These are phyloP conservation scores for Venusia cambrica DNA, from an alignment of 2,888 invertebrate genomes.

Conservation along the genomic window DNA sequence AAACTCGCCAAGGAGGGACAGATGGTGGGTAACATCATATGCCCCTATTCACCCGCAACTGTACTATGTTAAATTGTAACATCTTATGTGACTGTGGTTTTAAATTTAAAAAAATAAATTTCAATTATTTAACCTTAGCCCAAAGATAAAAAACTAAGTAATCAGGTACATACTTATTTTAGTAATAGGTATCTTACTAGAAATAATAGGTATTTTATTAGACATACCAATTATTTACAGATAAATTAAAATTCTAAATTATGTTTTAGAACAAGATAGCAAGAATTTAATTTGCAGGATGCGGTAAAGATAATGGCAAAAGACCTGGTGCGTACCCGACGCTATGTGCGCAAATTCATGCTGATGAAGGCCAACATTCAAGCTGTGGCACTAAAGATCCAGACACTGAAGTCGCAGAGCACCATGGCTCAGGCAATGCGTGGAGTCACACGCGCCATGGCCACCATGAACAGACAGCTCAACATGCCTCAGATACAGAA, in stretches of 20 bases:
- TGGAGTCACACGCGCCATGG: constrained; percentile 99
- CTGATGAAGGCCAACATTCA: constrained; percentile 99
- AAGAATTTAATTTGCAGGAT: constrained; percentile 85
- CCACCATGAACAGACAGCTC: constrained; percentile 97
- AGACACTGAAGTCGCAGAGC: constrained; percentile 98
- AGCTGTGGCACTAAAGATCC: constrained; percentile 97
- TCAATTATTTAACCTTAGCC: too few species aligned
- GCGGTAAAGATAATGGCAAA: constrained; percentile 99
- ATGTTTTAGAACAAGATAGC: too few species aligned
- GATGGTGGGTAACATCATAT: constrained; percentile 84
- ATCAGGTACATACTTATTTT: too few species aligned
- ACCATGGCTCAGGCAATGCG: constrained; percentile 99
- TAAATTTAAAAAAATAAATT: too few species aligned
- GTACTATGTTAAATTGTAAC: too few species aligned
- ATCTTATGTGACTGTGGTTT: too few species aligned
- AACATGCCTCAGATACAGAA: constrained; percentile 99
- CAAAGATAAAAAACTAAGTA: too few species aligned
- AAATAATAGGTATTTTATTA: too few species aligned
- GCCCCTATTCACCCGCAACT: too few species aligned
- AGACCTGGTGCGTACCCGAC: constrained; percentile 96
- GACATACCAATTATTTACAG: too few species aligned
- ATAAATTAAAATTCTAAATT: too few species aligned
- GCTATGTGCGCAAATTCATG: constrained; percentile 99
- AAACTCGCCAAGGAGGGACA: constrained; percentile 99
- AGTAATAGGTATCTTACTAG: too few species aligned